Conservation (phyloP, 2,113 vertebrate species). For the Pelecanus crispus region DNA sequence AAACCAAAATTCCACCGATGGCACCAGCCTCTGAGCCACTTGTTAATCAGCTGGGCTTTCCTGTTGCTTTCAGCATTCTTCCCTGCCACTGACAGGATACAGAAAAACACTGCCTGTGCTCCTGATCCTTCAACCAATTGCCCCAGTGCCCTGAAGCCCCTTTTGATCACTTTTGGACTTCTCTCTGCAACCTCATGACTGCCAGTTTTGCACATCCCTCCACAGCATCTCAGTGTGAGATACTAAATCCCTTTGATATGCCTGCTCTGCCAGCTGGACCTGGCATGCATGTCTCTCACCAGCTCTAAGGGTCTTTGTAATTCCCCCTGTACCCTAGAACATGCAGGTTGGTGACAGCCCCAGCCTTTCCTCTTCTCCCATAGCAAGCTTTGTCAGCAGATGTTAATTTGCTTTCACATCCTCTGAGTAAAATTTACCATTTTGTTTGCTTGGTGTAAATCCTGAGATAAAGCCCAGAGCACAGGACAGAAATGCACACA, state of each 20-base stretch:
- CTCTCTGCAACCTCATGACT: too few species aligned
- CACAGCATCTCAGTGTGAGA: neutral
- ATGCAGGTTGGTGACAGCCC: fast-evolving
- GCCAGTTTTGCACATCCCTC: neutral
- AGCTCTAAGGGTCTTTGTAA: neutral
- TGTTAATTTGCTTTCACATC: neutral
- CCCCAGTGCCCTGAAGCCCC: too few species aligned
- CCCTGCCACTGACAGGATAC: too few species aligned
- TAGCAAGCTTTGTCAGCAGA: neutral
- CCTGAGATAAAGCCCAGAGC: neutral
- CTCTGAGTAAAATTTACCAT: neutral
- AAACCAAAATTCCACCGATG: too few species aligned
- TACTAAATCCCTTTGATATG: neutral
- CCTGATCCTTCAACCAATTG: too few species aligned
- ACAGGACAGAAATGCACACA: neutral
- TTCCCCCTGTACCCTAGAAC: neutral
- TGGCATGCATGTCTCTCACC: fast-evolving
- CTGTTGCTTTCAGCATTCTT: too few species aligned
- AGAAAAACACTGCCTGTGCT: too few species aligned
- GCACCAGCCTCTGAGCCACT: too few species aligned
- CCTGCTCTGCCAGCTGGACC: neutral
- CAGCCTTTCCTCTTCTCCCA: neutral
- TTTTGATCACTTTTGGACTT: too few species aligned
- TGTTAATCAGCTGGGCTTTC: too few species aligned
- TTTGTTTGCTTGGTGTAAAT: neutral